Evolutionary conservation across 2,797 vertebrate genomes (phyloP).

Genomic region (Meda fulgida): DNA sequence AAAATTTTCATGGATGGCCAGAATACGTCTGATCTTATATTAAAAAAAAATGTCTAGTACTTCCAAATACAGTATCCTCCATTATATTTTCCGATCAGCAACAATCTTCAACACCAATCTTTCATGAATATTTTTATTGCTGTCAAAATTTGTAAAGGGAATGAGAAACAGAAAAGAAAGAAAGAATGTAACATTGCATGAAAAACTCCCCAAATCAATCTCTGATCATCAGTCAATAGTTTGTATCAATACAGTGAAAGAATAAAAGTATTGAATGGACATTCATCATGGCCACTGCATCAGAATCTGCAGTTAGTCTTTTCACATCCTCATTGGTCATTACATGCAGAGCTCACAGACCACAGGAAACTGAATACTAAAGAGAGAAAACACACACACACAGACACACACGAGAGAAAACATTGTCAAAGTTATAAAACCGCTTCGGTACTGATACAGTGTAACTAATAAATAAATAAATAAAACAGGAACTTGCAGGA

Average conservation of each 20-base stretch:
- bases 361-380: conserved; percentile 40
- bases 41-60: background rate
- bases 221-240: conserved; percentile 38
- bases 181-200: conserved; percentile 29
- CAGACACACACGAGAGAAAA: conserved; percentile 6
- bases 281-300: conserved; percentile 27
- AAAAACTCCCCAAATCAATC: conserved; percentile 40
- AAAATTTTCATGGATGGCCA: background rate
- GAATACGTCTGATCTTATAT: background rate
- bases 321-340: conserved; percentile 36
- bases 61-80: background rate
- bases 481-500: background rate
- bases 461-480: background rate
- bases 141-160: conserved; percentile 77
- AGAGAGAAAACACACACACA: conserved; percentile 22
- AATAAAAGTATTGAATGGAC: conserved; percentile 15
- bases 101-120: background rate
- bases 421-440: background rate
- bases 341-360: conserved; percentile 36
- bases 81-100: background rate
- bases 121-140: conserved; percentile 63
- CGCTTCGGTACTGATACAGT: background rate
- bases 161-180: conserved; percentile 33
- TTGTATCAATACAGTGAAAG: conserved; percentile 28
- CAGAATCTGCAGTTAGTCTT: conserved; percentile 37